phyloP scores from a whole-genome alignment of 2,888 invertebrate genomes.

The Eristalinus sepulchralis region DNA sequence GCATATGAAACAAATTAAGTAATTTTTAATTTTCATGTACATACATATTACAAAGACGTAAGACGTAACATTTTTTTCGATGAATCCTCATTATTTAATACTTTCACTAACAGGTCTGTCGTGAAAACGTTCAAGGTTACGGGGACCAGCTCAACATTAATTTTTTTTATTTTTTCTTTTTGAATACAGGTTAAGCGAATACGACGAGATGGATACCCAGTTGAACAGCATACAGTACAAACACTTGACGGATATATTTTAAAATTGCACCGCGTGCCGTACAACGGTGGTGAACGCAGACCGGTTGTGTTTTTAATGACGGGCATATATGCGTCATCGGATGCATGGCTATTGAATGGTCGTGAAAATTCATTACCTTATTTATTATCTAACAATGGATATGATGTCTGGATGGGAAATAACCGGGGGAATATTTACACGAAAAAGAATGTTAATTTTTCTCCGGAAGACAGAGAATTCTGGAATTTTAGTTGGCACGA shows the following conservation, averaged over 20 bases:
- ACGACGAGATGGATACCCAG: slow-evolving; percentile 78
- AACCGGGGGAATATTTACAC: slow-evolving; percentile 79
- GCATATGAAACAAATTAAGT: too few species aligned
- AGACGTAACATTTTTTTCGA: not conserved
- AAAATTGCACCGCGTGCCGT: slow-evolving; percentile 78
- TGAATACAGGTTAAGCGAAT: slow-evolving; percentile 77
- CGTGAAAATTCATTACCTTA: slow-evolving; percentile 79
- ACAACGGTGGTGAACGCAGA: slow-evolving; percentile 74
- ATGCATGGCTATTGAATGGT: slow-evolving; percentile 79
- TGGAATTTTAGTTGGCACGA: slow-evolving; percentile 80
- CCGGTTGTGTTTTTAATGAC: slow-evolving; percentile 78
- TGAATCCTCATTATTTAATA: not conserved
- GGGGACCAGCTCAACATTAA: not conserved
- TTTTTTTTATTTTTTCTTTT: slow-evolving; percentile 2
- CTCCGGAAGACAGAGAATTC: slow-evolving; percentile 80
- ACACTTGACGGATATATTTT: slow-evolving; percentile 79
- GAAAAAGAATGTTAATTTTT: slow-evolving; percentile 76
- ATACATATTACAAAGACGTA: too few species aligned
- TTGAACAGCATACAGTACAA: slow-evolving; percentile 84
- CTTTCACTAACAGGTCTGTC: not conserved
- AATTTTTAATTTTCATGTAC: too few species aligned
- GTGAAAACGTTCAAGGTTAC: slow-evolving; percentile 7
- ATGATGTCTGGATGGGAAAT: slow-evolving; percentile 79
- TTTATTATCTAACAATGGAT: slow-evolving; percentile 78
- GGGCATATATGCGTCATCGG: slow-evolving; percentile 79